Conservation (phyloP, 2,888 invertebrate genomes). For the Cheilosia vernalis region DNA sequence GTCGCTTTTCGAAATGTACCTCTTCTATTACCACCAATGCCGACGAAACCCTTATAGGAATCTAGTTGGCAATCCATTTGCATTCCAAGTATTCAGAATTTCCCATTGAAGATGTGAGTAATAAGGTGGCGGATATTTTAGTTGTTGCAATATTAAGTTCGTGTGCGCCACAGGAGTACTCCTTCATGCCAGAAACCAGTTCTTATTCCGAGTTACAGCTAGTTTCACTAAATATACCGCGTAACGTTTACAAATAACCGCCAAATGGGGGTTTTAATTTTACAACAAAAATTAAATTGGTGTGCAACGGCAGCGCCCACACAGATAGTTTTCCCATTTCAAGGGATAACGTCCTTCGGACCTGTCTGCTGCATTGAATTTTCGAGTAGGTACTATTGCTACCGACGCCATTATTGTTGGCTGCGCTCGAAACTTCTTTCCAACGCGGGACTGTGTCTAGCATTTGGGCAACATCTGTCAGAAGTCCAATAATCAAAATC, state of each 20-base stretch:
- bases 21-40: not conserved
- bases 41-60: not conserved
- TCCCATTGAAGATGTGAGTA: not conserved
- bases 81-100: slow-evolving; percentile 14
- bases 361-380: not conserved
- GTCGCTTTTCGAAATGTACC: not conserved
- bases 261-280: slow-evolving; percentile 32
- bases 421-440: not conserved
- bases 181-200: not conserved
- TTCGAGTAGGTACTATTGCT: not conserved
- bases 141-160: slow-evolving; percentile 24
- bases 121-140: slow-evolving; percentile 15
- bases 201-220: slow-evolving; percentile 12
- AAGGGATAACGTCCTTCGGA: not conserved
- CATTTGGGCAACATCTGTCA: slow-evolving; percentile 19
- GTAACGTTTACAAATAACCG: slow-evolving; percentile 26
- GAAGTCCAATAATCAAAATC: slow-evolving; percentile 43
- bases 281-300: slow-evolving; percentile 20
- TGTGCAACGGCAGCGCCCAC: not conserved
- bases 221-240: slow-evolving; percentile 29
- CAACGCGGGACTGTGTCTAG: not conserved
- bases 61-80: slow-evolving; percentile 19
- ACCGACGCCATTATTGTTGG: slow-evolving; percentile 28
- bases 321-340: slow-evolving; percentile 12
- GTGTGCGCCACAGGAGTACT: not conserved